phyloP scores from a whole-genome alignment of 2,797 vertebrate species.

The Centroberyx gerrardi region DNA sequence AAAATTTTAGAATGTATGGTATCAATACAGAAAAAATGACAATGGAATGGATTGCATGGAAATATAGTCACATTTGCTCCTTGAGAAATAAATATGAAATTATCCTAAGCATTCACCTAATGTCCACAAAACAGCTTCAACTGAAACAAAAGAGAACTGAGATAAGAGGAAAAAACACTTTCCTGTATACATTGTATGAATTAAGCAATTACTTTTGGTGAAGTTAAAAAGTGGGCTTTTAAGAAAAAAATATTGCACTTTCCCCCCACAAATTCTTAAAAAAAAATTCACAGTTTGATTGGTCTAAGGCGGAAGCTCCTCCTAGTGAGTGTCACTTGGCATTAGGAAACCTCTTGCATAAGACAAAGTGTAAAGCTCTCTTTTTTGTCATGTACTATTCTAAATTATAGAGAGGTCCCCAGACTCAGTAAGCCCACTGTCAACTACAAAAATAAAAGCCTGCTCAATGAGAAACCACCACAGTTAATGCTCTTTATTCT shows the following conservation, averaged over 20 bases:
- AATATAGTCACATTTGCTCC: slow-evolving; percentile 34
- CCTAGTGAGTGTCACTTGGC: slow-evolving; percentile 50
- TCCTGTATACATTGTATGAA: slow-evolving; percentile 11
- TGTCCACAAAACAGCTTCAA: slow-evolving; percentile 16
- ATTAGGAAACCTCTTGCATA: slow-evolving; percentile 24
- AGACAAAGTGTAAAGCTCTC: slow-evolving; percentile 64
- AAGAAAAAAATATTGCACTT: slow-evolving; percentile 82
- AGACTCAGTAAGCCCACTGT: slow-evolving; percentile 22
- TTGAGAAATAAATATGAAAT: slow-evolving; percentile 28
- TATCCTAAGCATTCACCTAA: slow-evolving; percentile 30
- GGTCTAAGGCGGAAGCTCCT: slow-evolving; percentile 68
- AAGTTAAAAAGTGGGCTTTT: slow-evolving; percentile 59
- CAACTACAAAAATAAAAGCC: slow-evolving; percentile 25
- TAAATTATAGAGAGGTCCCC: slow-evolving; percentile 25
- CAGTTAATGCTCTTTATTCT: slow-evolving; percentile 27
- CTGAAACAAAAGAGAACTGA: slow-evolving; percentile 12
- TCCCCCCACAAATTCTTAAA: slow-evolving; percentile 54
- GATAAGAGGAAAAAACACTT: slow-evolving; percentile 25
- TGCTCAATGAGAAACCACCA: slow-evolving; percentile 19
- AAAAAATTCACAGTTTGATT: slow-evolving; percentile 83
- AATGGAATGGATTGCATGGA: slow-evolving; percentile 18
- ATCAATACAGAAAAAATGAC: slow-evolving; percentile 16
- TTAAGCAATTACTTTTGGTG: slow-evolving; percentile 51
- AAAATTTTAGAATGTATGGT: neutral
- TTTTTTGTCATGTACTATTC: slow-evolving; percentile 15